A percentile compares a stretch with the other conserved stretches of the same genome.
Conservation (phyloP, 1,140 invertebrate species). For the Homalodisca vitripennis region DNA sequence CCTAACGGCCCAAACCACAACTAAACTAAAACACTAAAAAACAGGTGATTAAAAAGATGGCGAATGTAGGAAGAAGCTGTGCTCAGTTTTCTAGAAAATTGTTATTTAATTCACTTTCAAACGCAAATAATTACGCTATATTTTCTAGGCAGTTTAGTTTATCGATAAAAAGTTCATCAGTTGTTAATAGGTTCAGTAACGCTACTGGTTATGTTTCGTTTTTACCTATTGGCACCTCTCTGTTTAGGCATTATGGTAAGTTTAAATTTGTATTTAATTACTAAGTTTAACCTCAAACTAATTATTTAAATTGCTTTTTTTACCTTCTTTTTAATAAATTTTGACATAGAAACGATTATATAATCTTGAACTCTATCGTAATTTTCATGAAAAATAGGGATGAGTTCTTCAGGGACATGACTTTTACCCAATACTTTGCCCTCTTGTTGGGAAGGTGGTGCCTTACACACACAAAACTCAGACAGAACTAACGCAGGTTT, state of each 20-base stretch:
- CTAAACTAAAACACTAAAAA: no score
- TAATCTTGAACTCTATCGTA: no score
- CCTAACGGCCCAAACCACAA: no score
- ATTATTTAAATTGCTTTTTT: neutral
- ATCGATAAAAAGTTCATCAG: neutral
- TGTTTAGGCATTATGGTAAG: slow-evolving; percentile 2
- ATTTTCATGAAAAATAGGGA: no score
- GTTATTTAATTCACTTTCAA: neutral
- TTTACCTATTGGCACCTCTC: neutral
- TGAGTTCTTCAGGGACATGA: no score
- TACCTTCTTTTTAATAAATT: neutral
- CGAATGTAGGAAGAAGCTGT: neutral
- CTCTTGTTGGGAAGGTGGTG: no score
- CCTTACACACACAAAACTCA: no score
- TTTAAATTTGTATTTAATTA: neutral
- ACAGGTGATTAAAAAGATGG: neutral
- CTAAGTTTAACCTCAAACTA: neutral
- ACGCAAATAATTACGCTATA: neutral
- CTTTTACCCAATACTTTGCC: no score
- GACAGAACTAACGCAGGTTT: no score
- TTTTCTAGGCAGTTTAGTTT: neutral
- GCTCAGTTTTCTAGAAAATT: neutral
- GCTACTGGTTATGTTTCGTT: neutral
- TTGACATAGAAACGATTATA: neutral
- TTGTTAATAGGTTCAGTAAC: neutral